These are phyloP conservation scores for Otocyon megalotis DNA, from an alignment of 2,113 vertebrate species.

Conservation along the genomic window DNA sequence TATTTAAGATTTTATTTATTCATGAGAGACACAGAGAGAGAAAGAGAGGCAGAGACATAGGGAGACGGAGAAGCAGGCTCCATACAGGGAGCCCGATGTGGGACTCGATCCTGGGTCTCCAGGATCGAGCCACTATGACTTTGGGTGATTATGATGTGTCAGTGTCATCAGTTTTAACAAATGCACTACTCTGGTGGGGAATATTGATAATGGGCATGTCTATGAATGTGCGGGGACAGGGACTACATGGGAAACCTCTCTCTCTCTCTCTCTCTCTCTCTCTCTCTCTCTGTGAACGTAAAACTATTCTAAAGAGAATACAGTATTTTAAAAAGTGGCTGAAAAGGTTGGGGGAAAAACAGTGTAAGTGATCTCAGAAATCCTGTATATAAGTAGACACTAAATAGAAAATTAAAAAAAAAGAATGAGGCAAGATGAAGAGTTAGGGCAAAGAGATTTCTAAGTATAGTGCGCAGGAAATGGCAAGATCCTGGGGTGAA, in stretches of 20 bases:
- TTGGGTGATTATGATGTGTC: background rate
- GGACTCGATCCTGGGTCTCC: no score
- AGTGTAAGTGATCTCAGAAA: background rate
- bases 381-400: background rate
- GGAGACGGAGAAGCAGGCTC: no score
- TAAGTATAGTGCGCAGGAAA: background rate
- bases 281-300: background rate
- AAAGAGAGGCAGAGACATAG: no score
- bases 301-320: background rate
- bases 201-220: background rate
- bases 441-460: background rate
- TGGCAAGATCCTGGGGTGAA: background rate
- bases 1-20: no score
- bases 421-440: background rate
- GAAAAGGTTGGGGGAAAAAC: background rate
- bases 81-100: no score
- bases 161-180: background rate
- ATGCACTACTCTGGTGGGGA: background rate
- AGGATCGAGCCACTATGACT: background rate
- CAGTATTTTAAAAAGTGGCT: background rate
- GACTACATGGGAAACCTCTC: background rate
- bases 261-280: background rate
- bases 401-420: background rate
- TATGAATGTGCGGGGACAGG: background rate
- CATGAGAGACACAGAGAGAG: no score